Percentiles rank a stretch among this genome's conserved stretches.
Evolutionary conservation across 2,113 vertebrate genomes (phyloP).

Genomic region (Cisticola juncidis): DNA sequence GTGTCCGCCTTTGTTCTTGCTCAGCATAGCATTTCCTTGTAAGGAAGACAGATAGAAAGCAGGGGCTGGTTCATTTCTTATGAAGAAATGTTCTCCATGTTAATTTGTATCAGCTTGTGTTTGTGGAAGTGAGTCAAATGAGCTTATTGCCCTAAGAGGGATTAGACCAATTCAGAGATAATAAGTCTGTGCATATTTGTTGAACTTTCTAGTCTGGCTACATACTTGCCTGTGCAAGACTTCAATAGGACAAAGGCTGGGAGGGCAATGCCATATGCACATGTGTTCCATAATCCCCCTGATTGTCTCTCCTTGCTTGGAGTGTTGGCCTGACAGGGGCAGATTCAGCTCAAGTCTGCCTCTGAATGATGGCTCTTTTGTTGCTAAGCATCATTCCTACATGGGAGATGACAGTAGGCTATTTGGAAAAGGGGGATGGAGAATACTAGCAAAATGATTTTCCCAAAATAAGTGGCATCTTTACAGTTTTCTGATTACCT

Average conservation of each 20-base stretch:
- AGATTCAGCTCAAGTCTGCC: not conserved
- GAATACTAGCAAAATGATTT: not conserved
- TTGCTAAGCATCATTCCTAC: not conserved
- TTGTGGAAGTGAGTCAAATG: not conserved
- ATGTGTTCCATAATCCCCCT: not conserved
- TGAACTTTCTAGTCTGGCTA: not conserved
- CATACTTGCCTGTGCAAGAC: not conserved
- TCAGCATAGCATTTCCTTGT: conserved; percentile 22
- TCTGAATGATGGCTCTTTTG: not conserved
- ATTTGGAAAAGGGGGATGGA: not conserved
- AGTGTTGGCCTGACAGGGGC: not conserved
- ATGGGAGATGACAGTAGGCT: not conserved
- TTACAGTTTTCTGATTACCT: not conserved
- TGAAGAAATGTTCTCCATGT: not conserved
- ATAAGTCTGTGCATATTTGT: not conserved
- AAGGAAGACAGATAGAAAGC: not conserved
- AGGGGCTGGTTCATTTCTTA: not conserved
- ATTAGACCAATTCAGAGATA: not conserved
- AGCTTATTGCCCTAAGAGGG: not conserved
- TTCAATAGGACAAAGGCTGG: not conserved
- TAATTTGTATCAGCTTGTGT: not conserved
- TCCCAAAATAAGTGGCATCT: not conserved
- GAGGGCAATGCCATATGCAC: not conserved
- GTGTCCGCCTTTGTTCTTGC: not conserved
- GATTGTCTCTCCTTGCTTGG: not conserved